A percentile compares a stretch with the other conserved stretches of the same genome.
phyloP scores from a whole-genome alignment of 2,113 vertebrate species.

The Gulo gulo region DNA sequence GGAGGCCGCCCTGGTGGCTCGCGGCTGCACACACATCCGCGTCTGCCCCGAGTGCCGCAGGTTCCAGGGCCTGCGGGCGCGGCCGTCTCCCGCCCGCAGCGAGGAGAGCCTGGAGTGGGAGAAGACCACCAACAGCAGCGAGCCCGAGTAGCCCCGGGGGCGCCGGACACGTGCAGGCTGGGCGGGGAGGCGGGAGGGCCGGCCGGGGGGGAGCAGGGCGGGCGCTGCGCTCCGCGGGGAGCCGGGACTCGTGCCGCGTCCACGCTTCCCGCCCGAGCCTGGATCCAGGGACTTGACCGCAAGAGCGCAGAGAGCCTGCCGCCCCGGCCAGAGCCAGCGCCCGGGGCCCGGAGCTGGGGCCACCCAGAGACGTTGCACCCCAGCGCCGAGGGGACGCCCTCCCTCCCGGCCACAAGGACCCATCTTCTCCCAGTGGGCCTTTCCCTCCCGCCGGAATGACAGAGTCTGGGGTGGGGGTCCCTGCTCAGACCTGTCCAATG shows the following conservation, averaged over 20 bases:
- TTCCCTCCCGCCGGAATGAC: background rate
- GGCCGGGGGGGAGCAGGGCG: constrained; percentile 36
- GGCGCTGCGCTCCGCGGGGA: constrained; percentile 76
- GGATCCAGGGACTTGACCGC: background rate
- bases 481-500: background rate
- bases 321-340: constrained; percentile 60
- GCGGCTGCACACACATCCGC: constrained; percentile 95
- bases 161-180: background rate
- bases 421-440: background rate
- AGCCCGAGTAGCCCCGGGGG: constrained; percentile 89
- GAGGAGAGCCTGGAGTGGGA: constrained; percentile 98
- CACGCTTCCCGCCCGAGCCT: constrained; percentile 55
- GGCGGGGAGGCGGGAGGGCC: background rate
- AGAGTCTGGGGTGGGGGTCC: background rate
- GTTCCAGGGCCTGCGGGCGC: constrained; percentile 93
- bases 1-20: constrained; percentile 92
- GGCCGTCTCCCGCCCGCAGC: constrained; percentile 88
- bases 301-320: background rate
- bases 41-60: constrained; percentile 97
- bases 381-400: background rate
- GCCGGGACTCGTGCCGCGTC: constrained; percentile 76
- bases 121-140: constrained; percentile 96
- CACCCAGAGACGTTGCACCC: background rate
- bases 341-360: background rate
- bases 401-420: background rate